A percentile compares a stretch with the other conserved stretches of the same genome.
phyloP scores from a whole-genome alignment of 2,797 vertebrate genomes.

The Pangasius sanitwongsei region DNA sequence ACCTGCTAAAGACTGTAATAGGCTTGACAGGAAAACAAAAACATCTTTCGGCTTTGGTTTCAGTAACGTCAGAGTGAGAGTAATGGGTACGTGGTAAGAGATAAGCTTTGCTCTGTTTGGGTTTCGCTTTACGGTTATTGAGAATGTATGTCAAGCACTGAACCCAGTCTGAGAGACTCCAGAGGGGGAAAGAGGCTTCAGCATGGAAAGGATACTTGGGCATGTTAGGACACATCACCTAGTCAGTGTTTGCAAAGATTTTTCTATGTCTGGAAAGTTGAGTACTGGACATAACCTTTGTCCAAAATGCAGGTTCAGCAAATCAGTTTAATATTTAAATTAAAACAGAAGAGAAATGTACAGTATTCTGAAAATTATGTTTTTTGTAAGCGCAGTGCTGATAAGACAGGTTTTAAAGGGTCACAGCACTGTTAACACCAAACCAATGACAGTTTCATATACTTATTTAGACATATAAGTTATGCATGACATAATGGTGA shows the following conservation, averaged over 20 bases:
- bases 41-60: slow-evolving; percentile 25
- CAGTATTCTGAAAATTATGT: neutral
- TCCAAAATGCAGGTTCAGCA: neutral
- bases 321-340: neutral
- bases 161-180: slow-evolving; percentile 29
- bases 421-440: neutral
- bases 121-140: slow-evolving; percentile 32
- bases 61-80: slow-evolving; percentile 22
- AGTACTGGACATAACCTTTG: slow-evolving; percentile 29
- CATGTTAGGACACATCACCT: slow-evolving; percentile 65
- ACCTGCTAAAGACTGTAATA: slow-evolving; percentile 12
- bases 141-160: slow-evolving; percentile 44
- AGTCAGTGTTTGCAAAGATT: slow-evolving; percentile 31
- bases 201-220: slow-evolving; percentile 39
- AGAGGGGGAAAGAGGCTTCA: slow-evolving; percentile 28
- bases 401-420: neutral
- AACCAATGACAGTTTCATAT: neutral
- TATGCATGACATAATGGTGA: neutral
- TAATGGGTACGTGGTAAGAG: slow-evolving; percentile 20
- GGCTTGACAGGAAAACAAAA: slow-evolving; percentile 16
- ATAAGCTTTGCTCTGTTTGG: slow-evolving; percentile 33
- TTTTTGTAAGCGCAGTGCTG: neutral
- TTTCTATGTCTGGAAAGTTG: slow-evolving; percentile 37
- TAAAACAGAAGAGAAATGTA: neutral
- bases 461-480: neutral